Evolutionary conservation across 2,797 vertebrate genomes (phyloP).

Genomic region (Eurystomus glaucurus): DNA sequence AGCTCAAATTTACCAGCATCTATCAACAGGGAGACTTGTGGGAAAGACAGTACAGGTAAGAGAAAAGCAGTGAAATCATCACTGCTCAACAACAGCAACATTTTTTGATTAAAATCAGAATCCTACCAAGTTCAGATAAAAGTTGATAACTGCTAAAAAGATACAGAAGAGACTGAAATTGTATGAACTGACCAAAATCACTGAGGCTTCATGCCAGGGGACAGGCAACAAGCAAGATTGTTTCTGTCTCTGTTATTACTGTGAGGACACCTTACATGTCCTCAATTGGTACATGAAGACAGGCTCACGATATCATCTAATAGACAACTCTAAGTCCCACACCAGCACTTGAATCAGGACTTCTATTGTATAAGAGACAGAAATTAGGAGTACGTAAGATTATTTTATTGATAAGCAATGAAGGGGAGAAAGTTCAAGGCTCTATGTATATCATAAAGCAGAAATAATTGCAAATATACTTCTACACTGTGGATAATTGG

Average conservation of each 20-base stretch:
- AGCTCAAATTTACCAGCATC: not conserved
- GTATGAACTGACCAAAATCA: not conserved
- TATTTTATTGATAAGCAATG: not conserved
- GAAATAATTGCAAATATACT: not conserved
- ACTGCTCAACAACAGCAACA: not conserved
- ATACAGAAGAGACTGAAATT: not conserved
- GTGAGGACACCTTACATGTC: rapidly evolving
- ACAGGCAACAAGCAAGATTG: not conserved
- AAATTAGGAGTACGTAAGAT: not conserved
- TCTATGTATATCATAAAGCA: not conserved
- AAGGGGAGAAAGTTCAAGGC: not conserved
- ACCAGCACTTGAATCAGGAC: not conserved
- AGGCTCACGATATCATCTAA: not conserved
- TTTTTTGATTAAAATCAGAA: not conserved
- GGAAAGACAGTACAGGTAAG: not conserved
- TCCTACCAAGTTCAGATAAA: not conserved
- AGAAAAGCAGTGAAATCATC: not conserved
- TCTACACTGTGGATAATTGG: not conserved
- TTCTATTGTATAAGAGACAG: not conserved
- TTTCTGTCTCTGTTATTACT: not conserved
- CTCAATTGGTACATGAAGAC: not conserved
- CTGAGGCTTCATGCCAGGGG: not conserved
- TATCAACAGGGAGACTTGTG: not conserved
- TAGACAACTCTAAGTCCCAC: rapidly evolving
- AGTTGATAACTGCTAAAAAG: not conserved